Evolutionary conservation across 2,113 vertebrate genomes (phyloP).

Genomic region (Xenus cinereus): DNA sequence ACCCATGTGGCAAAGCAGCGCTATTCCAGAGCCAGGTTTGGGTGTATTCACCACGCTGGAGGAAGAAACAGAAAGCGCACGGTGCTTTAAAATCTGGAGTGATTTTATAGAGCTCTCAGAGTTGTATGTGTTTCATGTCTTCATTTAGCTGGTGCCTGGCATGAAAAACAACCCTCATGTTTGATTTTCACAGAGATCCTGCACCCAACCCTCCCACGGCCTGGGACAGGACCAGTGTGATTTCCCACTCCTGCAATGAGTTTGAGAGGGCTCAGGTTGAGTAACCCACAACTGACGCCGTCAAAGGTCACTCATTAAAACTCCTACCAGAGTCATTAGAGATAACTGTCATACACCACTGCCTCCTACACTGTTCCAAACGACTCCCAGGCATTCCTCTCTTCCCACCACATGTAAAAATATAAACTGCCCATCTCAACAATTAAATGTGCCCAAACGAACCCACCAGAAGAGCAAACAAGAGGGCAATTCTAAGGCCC

Average conservation of each 20-base stretch:
- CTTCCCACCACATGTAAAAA: background rate
- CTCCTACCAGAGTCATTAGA: background rate
- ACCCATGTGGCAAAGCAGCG: background rate
- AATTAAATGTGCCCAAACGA: background rate
- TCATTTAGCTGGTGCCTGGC: background rate
- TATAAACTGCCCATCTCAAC: background rate
- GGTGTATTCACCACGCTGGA: background rate
- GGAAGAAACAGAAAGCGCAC: background rate
- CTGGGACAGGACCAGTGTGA: background rate
- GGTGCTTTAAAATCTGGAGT: background rate
- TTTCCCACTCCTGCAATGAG: background rate
- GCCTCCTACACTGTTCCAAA: background rate
- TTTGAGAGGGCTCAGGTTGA: background rate
- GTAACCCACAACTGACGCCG: rapidly evolving
- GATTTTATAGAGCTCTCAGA: background rate
- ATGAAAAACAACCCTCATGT: rapidly evolving
- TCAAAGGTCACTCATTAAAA: background rate
- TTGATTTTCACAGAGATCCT: background rate
- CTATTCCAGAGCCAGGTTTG: background rate
- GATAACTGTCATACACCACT: background rate
- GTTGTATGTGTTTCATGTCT: background rate
- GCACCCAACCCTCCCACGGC: background rate
- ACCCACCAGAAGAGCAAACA: background rate
- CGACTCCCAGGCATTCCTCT: background rate
- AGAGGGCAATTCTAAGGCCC: background rate